A percentile compares a stretch with the other conserved stretches of the same genome.
Conservation (phyloP, 64 coral and sea anemone species). For the Porites australiensis region DNA sequence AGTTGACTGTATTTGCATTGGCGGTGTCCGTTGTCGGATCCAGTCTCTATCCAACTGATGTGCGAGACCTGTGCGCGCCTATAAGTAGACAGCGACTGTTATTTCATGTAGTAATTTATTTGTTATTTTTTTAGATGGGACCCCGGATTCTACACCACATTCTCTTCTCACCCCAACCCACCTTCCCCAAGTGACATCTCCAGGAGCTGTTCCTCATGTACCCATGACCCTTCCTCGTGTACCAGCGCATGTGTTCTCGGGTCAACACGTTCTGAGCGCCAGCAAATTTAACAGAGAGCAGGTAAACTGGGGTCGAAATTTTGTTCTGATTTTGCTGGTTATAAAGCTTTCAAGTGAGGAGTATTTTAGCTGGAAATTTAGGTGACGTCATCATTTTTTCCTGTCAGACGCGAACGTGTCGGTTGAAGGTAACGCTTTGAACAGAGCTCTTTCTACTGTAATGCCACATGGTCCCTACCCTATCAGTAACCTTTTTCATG, state of each 20-base stretch:
- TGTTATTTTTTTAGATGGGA: constrained; percentile 40
- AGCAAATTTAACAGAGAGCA: constrained; percentile 76
- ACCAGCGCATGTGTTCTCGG: constrained; percentile 59
- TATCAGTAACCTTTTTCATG: too few species aligned
- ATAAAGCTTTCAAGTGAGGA: background rate
- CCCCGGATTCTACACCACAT: constrained; percentile 56
- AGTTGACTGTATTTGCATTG: too few species aligned
- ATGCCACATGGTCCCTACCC: too few species aligned
- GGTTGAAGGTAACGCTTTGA: too few species aligned
- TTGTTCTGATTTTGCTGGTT: background rate
- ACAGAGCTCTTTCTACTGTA: too few species aligned
- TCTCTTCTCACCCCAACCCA: constrained; percentile 34
- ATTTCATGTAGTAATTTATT: background rate
- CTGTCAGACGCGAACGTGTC: too few species aligned
- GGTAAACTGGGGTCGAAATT: constrained; percentile 1
- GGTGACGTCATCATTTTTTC: too few species aligned
- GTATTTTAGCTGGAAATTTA: background rate
- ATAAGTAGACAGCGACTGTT: background rate
- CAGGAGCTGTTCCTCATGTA: background rate
- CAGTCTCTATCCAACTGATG: too few species aligned
- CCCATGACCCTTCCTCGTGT: constrained; percentile 44
- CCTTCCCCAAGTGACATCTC: constrained; percentile 16
- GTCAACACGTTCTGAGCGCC: constrained; percentile 71
- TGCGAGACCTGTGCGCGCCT: too few species aligned
- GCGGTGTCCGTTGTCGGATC: too few species aligned